phyloP scores from a whole-genome alignment of 92 coral and sea anemone genomes.

The Phenganax marumi region DNA sequence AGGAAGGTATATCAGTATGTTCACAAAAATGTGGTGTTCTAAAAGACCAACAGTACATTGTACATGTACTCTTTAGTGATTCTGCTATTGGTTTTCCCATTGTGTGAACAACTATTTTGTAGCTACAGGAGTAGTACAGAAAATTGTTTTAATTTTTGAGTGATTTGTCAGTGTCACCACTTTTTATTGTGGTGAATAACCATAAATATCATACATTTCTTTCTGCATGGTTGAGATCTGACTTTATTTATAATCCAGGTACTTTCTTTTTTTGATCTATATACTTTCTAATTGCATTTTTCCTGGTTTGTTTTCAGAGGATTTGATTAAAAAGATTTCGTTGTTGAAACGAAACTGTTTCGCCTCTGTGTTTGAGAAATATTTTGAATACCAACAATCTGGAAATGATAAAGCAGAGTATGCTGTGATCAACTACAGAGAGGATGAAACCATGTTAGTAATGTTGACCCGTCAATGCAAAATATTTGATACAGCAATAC shows the following conservation, averaged over 20 bases:
- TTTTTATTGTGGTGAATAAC: too few relatives aligned
- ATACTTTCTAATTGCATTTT: neutral
- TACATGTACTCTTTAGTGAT: neutral
- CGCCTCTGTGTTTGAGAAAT: conserved; percentile 96
- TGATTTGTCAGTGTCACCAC: too few relatives aligned
- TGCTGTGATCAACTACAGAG: conserved; percentile 93
- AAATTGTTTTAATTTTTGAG: too few relatives aligned
- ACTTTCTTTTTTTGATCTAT: neutral
- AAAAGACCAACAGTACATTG: neutral
- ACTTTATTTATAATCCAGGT: neutral
- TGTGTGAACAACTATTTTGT: too few relatives aligned
- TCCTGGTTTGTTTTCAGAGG: conserved; percentile 53
- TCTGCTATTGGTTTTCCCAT: neutral
- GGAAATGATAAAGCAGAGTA: conserved; percentile 86
- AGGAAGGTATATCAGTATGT: too few relatives aligned
- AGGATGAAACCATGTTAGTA: conserved; percentile 91
- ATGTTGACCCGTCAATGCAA: neutral
- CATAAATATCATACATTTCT: too few relatives aligned
- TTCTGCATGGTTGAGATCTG: too few relatives aligned
- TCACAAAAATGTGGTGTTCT: too few relatives aligned
- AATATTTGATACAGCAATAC: neutral
- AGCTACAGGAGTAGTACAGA: too few relatives aligned
- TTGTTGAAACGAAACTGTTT: conserved; percentile 95
- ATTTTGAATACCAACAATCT: conserved; percentile 84
- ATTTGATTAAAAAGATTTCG: conserved; percentile 72